phyloP scores from a whole-genome alignment of 2,888 invertebrate genomes.

The Leptogaster cylindrica region DNA sequence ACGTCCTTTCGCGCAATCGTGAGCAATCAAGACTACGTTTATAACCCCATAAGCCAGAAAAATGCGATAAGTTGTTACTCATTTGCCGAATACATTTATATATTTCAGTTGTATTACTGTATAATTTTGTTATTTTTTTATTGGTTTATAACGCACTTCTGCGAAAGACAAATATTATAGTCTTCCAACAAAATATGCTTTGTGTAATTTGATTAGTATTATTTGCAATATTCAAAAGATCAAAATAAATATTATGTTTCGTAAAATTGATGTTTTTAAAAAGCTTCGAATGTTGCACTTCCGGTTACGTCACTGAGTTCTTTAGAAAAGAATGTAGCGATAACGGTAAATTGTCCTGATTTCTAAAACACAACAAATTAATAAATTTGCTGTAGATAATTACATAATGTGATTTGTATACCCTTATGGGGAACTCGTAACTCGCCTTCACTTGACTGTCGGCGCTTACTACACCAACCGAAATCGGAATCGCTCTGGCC shows the following conservation, averaged over 20 bases:
- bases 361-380: conserved; percentile 58
- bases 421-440: conserved; percentile 39
- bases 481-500: conserved; percentile 66
- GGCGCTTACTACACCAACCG: conserved; percentile 66
- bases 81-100: too few species aligned
- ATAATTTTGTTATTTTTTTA: too few species aligned
- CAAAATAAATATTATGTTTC: too few species aligned
- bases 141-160: too few species aligned
- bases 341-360: conserved; percentile 69
- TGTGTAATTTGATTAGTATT: too few species aligned
- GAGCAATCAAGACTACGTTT: too few species aligned
- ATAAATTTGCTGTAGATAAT: background rate
- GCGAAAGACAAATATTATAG: too few species aligned
- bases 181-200: too few species aligned
- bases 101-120: too few species aligned
- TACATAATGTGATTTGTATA: background rate
- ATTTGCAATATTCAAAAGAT: background rate
- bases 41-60: too few species aligned
- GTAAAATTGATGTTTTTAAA: background rate
- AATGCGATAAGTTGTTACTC: too few species aligned
- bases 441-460: conserved; percentile 62
- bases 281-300: conserved; percentile 65
- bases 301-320: conserved; percentile 75
- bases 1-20: too few species aligned
- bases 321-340: conserved; percentile 74